A percentile compares a stretch with the other conserved stretches of the same genome.
Conservation (phyloP, 2,797 vertebrate species). For the Cuculus canorus region DNA sequence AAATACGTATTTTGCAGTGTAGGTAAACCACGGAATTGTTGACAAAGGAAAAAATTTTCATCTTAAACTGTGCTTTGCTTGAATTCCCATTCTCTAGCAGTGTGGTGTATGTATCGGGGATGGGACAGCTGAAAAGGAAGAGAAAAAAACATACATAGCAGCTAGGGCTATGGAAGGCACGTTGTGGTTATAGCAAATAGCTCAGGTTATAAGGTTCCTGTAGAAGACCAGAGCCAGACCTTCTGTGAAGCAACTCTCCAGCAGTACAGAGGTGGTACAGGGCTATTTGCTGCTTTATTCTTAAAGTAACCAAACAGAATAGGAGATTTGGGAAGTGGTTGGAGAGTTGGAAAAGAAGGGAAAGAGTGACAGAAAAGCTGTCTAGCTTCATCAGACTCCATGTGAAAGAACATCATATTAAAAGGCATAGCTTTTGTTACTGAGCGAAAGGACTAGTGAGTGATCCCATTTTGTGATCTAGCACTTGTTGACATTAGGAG, state of each 20-base stretch:
- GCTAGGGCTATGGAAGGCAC: background rate
- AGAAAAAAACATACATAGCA: background rate
- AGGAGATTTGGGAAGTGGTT: background rate
- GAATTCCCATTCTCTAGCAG: slow-evolving; percentile 87
- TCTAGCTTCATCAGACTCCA: background rate
- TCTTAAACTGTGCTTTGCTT: slow-evolving; percentile 83
- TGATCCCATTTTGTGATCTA: too few relatives aligned
- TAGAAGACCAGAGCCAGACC: background rate
- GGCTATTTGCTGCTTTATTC: background rate
- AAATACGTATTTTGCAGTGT: slow-evolving; percentile 88
- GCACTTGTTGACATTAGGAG: too few relatives aligned
- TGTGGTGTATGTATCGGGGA: slow-evolving; percentile 74
- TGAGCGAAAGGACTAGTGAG: background rate
- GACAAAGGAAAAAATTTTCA: slow-evolving; percentile 87
- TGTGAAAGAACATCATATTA: background rate
- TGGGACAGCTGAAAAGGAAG: slow-evolving; percentile 82
- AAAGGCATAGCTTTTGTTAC: background rate
- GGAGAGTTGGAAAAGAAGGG: background rate
- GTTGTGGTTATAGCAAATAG: background rate
- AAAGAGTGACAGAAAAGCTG: background rate
- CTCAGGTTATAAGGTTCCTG: background rate
- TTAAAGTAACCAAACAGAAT: background rate
- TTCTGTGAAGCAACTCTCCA: background rate
- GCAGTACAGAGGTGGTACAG: background rate
- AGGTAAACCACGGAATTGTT: slow-evolving; percentile 84